Evolutionary conservation across 2,113 vertebrate species (phyloP).

Genomic region (Muntiacus reevesi): DNA sequence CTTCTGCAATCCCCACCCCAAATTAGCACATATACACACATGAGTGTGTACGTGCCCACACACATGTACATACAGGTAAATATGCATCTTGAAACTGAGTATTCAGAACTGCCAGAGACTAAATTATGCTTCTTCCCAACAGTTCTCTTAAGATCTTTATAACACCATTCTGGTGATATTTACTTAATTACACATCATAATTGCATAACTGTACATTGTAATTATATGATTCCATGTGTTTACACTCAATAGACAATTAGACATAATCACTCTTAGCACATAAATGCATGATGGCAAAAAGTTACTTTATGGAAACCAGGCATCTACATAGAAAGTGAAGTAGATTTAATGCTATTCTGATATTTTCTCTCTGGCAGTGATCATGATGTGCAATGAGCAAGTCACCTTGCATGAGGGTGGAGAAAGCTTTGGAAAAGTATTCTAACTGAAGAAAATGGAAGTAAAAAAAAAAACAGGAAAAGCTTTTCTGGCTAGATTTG

Average conservation of each 20-base stretch:
- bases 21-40: not conserved
- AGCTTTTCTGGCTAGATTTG: not conserved
- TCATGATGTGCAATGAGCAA: not conserved
- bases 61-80: no score
- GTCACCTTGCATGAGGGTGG: not conserved
- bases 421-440: not conserved
- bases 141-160: slow-evolving; percentile 32
- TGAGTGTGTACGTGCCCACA: not conserved
- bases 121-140: not conserved
- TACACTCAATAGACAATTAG: slow-evolving; percentile 57
- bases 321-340: not conserved
- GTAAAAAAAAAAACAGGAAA: not conserved
- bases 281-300: slow-evolving; percentile 34
- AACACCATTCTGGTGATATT: slow-evolving; percentile 36
- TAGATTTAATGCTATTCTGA: not conserved
- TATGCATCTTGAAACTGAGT: not conserved
- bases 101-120: not conserved
- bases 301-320: not conserved
- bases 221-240: slow-evolving; percentile 59
- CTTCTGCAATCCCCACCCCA: not conserved
- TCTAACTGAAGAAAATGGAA: not conserved
- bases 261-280: slow-evolving; percentile 43
- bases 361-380: not conserved
- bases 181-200: slow-evolving; percentile 59
- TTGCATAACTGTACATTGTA: slow-evolving; percentile 42